Base-by-base conservation (phyloP, 2,888 invertebrate genomes). In the Leucophenga montana region DNA sequence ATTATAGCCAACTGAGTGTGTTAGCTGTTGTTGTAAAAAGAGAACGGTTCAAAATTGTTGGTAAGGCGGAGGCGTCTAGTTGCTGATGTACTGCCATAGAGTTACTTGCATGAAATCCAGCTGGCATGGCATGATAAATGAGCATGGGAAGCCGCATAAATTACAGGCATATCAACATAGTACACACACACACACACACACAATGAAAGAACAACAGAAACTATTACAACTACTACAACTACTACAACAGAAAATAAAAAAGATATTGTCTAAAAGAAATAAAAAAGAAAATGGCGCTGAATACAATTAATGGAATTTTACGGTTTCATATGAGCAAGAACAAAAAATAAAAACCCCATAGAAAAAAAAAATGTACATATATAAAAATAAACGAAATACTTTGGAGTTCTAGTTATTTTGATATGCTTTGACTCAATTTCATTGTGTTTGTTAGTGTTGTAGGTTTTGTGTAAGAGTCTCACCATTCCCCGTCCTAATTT, bases 241-340 rank as follows among this genome's bases (percentile, higher is more conserved):
- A 65, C 18, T n/a, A n/a, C n/a, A n/a, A n/a, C n/a, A 71, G 11
- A 57, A 72, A 75, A 75, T 75, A 69, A 67, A 54, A 82, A 68
- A 74, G 75, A 72, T 56, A 57, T 46, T 59, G 67, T 71, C 59
- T 68, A 39, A 53, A 53, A 50, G 50, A 50, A 53, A 50, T 31
- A 66, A 27, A 64, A n/a, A 56, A 67, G 65, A 71, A 73, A 73
- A 73, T 67, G 77, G 77, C 79, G 73, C 79, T 76, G 70, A 82
- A 75, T 71, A 84, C 84, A 81, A 81, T 84, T 81, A 83, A 84
- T 81, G 84, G 81, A 79, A 54, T 83, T 83, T 78, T 79, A 82
- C 84, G 84, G 83, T 81, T 84, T 84, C 82, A 54, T 56, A 67
- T 31, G 68, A 71, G 71, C 76, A 71, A 39, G 4, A 9, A 57